These are phyloP conservation scores for Netelia inedita DNA, from an alignment of 2,888 invertebrate species.

Conservation along the genomic window DNA sequence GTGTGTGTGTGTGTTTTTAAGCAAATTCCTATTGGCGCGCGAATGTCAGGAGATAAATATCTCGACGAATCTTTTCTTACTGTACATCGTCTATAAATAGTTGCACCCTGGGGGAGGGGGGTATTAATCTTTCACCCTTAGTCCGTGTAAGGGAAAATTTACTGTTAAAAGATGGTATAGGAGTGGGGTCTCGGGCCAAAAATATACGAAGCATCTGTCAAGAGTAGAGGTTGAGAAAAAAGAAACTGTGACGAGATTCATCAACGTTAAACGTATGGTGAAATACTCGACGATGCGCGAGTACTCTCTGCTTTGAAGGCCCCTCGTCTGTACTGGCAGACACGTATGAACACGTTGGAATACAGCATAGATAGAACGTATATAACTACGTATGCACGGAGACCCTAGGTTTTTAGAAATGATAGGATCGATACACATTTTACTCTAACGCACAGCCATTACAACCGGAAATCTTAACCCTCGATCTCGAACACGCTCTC, in stretches of 20 bases:
- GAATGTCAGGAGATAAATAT: neutral
- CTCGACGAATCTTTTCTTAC: neutral
- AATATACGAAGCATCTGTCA: slow-evolving; percentile 50
- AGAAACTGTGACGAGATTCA: slow-evolving; percentile 18
- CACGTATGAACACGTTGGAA: slow-evolving; percentile 12
- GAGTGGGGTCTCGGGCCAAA: slow-evolving; percentile 27
- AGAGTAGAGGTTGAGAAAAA: slow-evolving; percentile 17
- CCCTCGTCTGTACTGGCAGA: neutral
- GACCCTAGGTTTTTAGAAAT: neutral
- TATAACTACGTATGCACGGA: neutral
- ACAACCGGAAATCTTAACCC: slow-evolving; percentile 52
- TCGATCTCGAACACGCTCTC: slow-evolving; percentile 35
- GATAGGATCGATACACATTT: slow-evolving; percentile 48
- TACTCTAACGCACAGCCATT: slow-evolving; percentile 21
- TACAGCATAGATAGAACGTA: neutral
- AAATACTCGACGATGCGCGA: slow-evolving; percentile 29
- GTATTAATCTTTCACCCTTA: slow-evolving; percentile 19
- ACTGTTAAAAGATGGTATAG: neutral
- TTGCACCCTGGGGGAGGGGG: neutral
- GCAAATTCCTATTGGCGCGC: slow-evolving; percentile 11
- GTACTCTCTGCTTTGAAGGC: slow-evolving; percentile 12
- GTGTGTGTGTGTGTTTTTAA: neutral
- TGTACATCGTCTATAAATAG: slow-evolving; percentile 36
- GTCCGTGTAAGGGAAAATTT: slow-evolving; percentile 35
- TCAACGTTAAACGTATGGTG: slow-evolving; percentile 3